These are phyloP conservation scores for Pholis gunnellus DNA, from an alignment of 2,113 vertebrate species.

Conservation along the genomic window DNA sequence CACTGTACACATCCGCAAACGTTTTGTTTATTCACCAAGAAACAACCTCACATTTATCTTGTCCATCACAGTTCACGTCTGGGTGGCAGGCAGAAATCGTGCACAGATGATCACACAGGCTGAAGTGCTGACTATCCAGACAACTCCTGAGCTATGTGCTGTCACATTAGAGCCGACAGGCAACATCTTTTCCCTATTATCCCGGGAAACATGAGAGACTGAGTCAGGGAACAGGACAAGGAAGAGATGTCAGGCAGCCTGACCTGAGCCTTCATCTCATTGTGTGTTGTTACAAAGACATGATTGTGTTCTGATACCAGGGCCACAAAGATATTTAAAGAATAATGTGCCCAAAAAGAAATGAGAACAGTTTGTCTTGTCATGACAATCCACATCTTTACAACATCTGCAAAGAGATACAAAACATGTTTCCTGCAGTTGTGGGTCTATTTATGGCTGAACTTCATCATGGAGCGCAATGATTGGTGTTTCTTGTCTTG, in stretches of 20 bases:
- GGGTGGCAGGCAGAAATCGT: conserved; percentile 11
- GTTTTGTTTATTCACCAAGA: not conserved
- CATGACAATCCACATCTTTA: not conserved
- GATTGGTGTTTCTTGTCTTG: not conserved
- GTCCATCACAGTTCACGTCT: not conserved
- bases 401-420: conserved; percentile 19
- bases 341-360: not conserved
- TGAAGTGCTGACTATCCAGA: conserved; percentile 40
- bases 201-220: conserved; percentile 10
- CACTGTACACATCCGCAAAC: not conserved
- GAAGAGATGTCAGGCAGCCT: conserved; percentile 9
- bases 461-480: not conserved
- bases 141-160: conserved; percentile 36
- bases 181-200: conserved; percentile 70
- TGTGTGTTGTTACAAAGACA: conserved; percentile 29
- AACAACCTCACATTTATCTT: not conserved
- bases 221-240: conserved; percentile 22
- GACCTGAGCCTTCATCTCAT: conserved; percentile 23
- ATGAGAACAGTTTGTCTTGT: not conserved
- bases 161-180: conserved; percentile 50
- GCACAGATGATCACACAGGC: conserved; percentile 21
- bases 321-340: conserved; percentile 6
- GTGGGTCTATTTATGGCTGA: conserved; percentile 4
- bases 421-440: conserved; percentile 6
- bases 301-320: conserved; percentile 4